A percentile compares a stretch with the other conserved stretches of the same genome.
phyloP scores from a whole-genome alignment of 2,888 invertebrate species.

The Hipparchia semele region DNA sequence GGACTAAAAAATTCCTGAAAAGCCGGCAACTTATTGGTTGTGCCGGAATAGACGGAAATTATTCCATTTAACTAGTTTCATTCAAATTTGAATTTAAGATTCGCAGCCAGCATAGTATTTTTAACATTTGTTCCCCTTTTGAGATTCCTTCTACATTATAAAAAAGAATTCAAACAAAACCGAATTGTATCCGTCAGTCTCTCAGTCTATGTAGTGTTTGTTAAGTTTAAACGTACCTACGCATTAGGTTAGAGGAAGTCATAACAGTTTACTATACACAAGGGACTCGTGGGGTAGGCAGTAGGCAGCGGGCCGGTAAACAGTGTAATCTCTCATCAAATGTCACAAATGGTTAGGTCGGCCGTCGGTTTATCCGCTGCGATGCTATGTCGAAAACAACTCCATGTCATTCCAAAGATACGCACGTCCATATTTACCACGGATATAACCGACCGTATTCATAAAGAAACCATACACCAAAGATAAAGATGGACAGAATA shows the following conservation, averaged over 20 bases:
- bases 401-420: constrained; percentile 58
- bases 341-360: constrained; percentile 68
- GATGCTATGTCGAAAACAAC: constrained; percentile 57
- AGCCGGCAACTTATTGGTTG: no score
- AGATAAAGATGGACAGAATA: constrained; percentile 17
- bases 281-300: constrained; percentile 53
- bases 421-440: constrained; percentile 49
- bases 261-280: constrained; percentile 50
- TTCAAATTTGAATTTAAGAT: no score
- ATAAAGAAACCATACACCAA: constrained; percentile 30
- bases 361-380: constrained; percentile 51
- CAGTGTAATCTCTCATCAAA: constrained; percentile 75
- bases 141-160: no score
- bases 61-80: no score
- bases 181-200: not conserved
- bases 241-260: constrained; percentile 62
- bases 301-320: constrained; percentile 63
- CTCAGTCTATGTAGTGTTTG: constrained; percentile 6
- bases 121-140: no score
- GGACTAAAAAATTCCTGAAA: no score
- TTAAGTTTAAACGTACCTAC: constrained; percentile 35
- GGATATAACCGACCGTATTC: constrained; percentile 50
- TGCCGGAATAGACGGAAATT: no score
- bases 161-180: not conserved
- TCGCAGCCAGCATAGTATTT: no score